phyloP scores from a whole-genome alignment of 2,888 invertebrate species.

The Acleris laterana region DNA sequence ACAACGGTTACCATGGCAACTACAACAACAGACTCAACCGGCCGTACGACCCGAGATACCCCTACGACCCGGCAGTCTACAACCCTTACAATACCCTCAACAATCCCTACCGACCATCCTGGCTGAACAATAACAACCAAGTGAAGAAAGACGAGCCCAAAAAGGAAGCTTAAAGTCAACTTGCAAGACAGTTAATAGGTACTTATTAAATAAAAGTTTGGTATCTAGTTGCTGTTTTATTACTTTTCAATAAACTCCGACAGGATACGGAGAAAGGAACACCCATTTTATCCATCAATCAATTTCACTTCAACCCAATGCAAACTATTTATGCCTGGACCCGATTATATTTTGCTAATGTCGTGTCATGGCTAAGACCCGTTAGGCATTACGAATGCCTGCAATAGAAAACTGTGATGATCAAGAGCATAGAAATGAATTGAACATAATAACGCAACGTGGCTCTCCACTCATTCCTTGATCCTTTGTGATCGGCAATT shows the following conservation, averaged over 20 bases:
- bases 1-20: slow-evolving; percentile 47
- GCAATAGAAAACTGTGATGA: no score
- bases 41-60: slow-evolving; percentile 44
- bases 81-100: slow-evolving; percentile 31
- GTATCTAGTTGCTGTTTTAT: not conserved
- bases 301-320: no score
- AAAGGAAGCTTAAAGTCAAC: slow-evolving; percentile 18
- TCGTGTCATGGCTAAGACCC: no score
- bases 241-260: not conserved
- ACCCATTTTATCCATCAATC: no score
- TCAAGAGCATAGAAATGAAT: not conserved
- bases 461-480: not conserved
- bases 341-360: no score
- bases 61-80: slow-evolving; percentile 31
- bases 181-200: not conserved
- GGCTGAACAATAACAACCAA: slow-evolving; percentile 25
- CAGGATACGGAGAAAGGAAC: no score
- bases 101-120: slow-evolving; percentile 25
- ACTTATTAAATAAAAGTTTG: slow-evolving; percentile 6
- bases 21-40: slow-evolving; percentile 49
- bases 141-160: slow-evolving; percentile 24
- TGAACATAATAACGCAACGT: slow-evolving; percentile 1
- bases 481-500: slow-evolving; percentile 13
- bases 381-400: no score
- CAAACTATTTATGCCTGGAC: no score